Evolutionary conservation across 2,797 vertebrate genomes (phyloP).

Genomic region (Acomys russatus): DNA sequence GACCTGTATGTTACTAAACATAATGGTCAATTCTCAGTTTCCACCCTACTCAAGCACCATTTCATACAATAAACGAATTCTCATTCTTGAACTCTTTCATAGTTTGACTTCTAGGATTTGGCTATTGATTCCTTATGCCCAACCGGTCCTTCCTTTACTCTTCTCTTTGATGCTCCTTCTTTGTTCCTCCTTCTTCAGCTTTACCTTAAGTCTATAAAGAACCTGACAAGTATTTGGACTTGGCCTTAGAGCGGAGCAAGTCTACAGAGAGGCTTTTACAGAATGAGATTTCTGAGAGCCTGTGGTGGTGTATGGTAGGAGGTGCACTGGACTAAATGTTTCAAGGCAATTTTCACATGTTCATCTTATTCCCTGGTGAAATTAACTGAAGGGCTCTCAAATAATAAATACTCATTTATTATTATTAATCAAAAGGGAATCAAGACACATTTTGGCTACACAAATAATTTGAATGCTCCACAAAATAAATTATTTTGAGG

Average conservation of each 20-base stretch:
- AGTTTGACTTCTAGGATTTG: background rate
- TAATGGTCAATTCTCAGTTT: background rate
- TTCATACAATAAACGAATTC: background rate
- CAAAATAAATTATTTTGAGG: constrained; percentile 7
- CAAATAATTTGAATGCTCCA: background rate
- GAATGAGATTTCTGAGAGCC: background rate
- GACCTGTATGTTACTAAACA: background rate
- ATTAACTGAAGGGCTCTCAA: background rate
- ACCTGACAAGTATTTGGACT: background rate
- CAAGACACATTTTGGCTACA: constrained; percentile 15
- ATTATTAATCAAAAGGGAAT: background rate
- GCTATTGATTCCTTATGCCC: background rate
- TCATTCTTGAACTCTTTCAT: constrained; percentile 14
- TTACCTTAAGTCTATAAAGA: background rate
- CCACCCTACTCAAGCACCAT: background rate
- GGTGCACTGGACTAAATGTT: background rate
- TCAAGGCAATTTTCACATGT: background rate
- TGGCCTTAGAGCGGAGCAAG: background rate
- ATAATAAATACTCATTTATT: constrained; percentile 25
- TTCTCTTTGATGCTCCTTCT: background rate
- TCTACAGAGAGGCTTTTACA: background rate
- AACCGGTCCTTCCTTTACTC: background rate
- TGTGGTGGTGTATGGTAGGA: background rate
- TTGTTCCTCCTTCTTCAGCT: background rate
- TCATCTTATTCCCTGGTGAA: background rate